Percentiles rank a stretch among this genome's conserved stretches.
Evolutionary conservation across 2,113 vertebrate species (phyloP).

Genomic region (Acrocephalus kingi): DNA sequence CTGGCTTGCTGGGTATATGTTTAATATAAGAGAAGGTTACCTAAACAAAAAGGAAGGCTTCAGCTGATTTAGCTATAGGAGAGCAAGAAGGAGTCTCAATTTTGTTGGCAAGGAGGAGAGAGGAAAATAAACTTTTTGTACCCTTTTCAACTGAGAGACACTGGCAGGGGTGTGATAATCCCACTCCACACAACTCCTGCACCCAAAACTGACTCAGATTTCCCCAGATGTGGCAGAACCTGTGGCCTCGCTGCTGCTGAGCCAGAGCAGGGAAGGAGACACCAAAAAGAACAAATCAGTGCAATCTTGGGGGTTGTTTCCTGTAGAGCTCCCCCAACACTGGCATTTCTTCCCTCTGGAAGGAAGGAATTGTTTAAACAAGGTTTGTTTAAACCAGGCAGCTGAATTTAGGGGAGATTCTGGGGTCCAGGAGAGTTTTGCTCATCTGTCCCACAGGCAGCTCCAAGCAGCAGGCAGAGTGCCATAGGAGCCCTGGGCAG

Average conservation of each 20-base stretch:
- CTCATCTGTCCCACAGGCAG: neutral
- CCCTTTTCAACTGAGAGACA: neutral
- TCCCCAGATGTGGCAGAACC: neutral
- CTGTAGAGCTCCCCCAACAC: too few species aligned
- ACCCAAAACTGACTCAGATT: neutral
- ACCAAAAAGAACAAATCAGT: too few species aligned
- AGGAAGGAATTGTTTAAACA: neutral
- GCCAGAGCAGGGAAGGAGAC: neutral
- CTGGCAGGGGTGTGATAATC: neutral
- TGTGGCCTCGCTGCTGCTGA: fast-evolving
- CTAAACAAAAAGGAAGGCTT: slow-evolving; percentile 29
- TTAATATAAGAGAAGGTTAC: slow-evolving; percentile 45
- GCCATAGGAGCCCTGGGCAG: neutral
- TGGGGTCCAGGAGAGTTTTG: too few species aligned
- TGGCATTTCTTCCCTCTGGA: too few species aligned
- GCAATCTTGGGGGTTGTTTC: too few species aligned
- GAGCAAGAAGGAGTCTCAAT: neutral
- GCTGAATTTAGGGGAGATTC: neutral
- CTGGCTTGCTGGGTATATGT: slow-evolving; percentile 10
- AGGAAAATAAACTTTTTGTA: neutral
- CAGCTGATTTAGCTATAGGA: neutral
- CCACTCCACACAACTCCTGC: neutral
- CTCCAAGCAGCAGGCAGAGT: neutral
- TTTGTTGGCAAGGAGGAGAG: neutral
- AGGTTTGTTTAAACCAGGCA: neutral